phyloP scores from a whole-genome alignment of 2,888 invertebrate species.

The Torymus auratus region DNA sequence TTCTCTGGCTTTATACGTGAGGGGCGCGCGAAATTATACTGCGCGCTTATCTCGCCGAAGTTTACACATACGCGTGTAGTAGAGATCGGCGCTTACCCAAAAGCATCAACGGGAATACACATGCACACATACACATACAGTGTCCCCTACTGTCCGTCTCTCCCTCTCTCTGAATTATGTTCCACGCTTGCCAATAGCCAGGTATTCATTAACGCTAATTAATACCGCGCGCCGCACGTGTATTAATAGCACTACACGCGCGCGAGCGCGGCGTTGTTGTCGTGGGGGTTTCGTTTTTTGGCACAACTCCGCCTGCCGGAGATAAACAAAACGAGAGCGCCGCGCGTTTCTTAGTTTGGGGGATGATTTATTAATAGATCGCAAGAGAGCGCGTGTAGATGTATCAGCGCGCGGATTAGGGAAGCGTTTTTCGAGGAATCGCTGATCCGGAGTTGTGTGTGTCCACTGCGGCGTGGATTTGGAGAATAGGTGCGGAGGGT shows the following conservation, averaged over 20 bases:
- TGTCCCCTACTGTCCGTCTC: constrained; percentile 12
- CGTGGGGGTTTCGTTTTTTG: constrained; percentile 12
- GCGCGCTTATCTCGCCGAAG: too few species aligned
- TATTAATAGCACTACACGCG: constrained; percentile 64
- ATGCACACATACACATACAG: constrained; percentile 1
- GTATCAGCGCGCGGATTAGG: constrained; percentile 26
- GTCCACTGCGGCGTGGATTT: too few species aligned
- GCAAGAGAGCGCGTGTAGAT: not conserved
- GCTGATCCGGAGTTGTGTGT: not conserved
- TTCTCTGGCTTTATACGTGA: not conserved
- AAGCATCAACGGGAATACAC: not conserved
- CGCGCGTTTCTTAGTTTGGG: not conserved
- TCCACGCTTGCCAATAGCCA: constrained; percentile 70
- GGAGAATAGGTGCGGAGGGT: too few species aligned
- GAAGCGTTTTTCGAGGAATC: constrained; percentile 39
- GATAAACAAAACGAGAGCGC: constrained; percentile 40
- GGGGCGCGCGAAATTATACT: not conserved
- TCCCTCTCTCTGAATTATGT: constrained; percentile 66
- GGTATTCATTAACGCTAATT: constrained; percentile 74
- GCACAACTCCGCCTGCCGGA: not conserved
- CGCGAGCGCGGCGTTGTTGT: not conserved
- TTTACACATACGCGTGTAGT: too few species aligned
- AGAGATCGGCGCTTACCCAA: constrained; percentile 37
- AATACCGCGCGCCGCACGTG: constrained; percentile 63
- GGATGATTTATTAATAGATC: constrained; percentile 51